Evolutionary conservation across 30 jellyfish, hydroid and myxozoan genomes (phyloP).

Genomic region (Phacellophora camtschatica): DNA sequence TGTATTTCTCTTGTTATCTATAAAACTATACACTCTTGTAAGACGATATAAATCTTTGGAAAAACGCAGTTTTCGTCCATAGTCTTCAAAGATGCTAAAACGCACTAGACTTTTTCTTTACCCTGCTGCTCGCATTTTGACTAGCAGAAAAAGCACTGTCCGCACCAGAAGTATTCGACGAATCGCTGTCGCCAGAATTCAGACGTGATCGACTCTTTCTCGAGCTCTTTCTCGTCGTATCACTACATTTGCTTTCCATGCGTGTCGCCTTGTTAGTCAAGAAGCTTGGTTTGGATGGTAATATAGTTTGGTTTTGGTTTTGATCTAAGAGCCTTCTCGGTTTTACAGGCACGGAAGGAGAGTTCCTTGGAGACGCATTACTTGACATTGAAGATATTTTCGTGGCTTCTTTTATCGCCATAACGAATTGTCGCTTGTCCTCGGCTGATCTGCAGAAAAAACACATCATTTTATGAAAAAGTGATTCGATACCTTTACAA

Average conservation of each 20-base stretch:
- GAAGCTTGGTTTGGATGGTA: conserved; percentile 34
- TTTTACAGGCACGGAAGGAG: conserved; percentile 44
- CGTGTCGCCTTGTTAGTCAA: conserved; percentile 26
- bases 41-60: neutral
- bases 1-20: neutral
- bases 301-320: conserved; percentile 15
- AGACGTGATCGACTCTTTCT: conserved; percentile 13
- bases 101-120: conserved; percentile 23
- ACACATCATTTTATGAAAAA: neutral
- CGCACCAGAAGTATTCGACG: conserved; percentile 11
- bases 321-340: conserved; percentile 14
- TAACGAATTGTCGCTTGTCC: conserved; percentile 79
- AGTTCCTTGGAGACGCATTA: conserved; percentile 22
- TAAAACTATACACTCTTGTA: no score
- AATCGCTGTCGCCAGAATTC: conserved; percentile 38
- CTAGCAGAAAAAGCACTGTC: neutral
- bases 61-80: neutral
- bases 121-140: neutral
- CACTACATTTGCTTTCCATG: conserved; percentile 48
- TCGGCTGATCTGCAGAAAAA: conserved; percentile 81
- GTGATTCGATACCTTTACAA: neutral
- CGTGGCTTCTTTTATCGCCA: conserved; percentile 92
- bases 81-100: neutral
- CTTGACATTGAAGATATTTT: conserved; percentile 36
- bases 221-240: conserved; percentile 1